Base-by-base conservation (phyloP, 2,888 invertebrate genomes). In the Hipparchia semele region DNA sequence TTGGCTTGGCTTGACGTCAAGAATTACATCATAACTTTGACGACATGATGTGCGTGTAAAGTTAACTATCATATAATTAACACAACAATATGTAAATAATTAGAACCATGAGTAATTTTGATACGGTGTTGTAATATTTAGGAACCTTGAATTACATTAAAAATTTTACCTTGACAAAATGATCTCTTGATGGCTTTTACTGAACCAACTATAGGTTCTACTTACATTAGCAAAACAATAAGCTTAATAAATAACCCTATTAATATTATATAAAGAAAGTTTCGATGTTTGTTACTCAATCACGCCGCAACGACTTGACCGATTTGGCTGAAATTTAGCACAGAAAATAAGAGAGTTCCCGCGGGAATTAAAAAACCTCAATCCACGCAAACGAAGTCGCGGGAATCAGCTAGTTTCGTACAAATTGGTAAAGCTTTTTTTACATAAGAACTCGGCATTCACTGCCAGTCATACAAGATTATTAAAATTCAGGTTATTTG, bases 1-100 rank as follows among this genome's bases (percentile, higher is more conserved):
- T 49, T 71, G 74, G 71, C 71, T 75, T 73, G 68, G 72, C 72
- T 73, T 70, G 75, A 77, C 80, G 79, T 79, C 79, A 80, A 73
- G 10, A 67, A 71, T 81, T 78, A 81, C 81, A 78, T 83, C 80
- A 80, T 46, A 10, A 7, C 45, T 65, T 71, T 64, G 70, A 46
- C 33, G 59, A 56, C 56, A 60, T 39, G 10, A 4, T 33, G 9
- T 8, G n/a, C 8, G n/a, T 8, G 13, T 46, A 62, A 62, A 62
- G 13, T 65, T 33, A 8, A 60, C 39, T 62, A 46, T 51, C 13
- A 23, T 61, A 12, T 61, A 61, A 61, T 49, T 62, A 64, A 49
- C 64, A 49, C 49, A 49, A 64, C 10, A 23, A 9, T 64, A 64
- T 62, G 23, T 23, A 49, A 49, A n/a, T 61, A 45, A 10, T 2